Evolutionary conservation across 2,113 vertebrate species (phyloP), one percentile per base, ranked within the genome.

Genomic region (Pseudorasbora parva): DNA sequence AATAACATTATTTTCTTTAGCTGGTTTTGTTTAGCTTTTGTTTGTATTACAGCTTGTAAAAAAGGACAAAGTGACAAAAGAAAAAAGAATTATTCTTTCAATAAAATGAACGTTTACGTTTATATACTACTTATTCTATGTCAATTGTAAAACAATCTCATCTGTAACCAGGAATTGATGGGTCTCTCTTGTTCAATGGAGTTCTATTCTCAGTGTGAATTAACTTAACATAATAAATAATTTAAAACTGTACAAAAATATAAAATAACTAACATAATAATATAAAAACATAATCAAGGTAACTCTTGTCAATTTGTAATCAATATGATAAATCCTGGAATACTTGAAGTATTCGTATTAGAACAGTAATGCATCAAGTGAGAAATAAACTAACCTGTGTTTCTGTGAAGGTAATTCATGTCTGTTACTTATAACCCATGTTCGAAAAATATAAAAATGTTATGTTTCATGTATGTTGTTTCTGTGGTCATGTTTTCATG

Each of bases 81-180:
- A 60, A 60, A 25, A n/a, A n/a, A n/a, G n/a, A n/a, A n/a, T n/a
- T n/a, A 51, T 62, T 62, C 2, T 27, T 62, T 62, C 5, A 62
- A 7, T 62, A 25, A 27, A 62, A 62, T 27, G 0, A 59, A 11
- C 2, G 27, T 47, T 47, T 30, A 57, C 21, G 7, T 56, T 56
- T n/a, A n/a, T n/a, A n/a, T n/a, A n/a, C n/a, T n/a, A n/a, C n/a
- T n/a, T n/a, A n/a, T n/a, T n/a, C n/a, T 30, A 84, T 91, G 90
- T 78, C 87, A 87, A 85, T 2, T 27, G 60, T 25, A n/a, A 81
- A 45, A 37, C 68, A 17, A 62, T 82, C 27, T 37, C 78, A 23
- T 33, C 54, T 27, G 82, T 85, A 88, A 91, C 78, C 51, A 17
- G 72, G 7, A 45, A 74, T 3, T 59, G 8, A 19, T 43, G 21